Evolutionary conservation across 2,113 vertebrate genomes (phyloP), one percentile per base, ranked within the genome.

Genomic region (Heterochromis multidens): DNA sequence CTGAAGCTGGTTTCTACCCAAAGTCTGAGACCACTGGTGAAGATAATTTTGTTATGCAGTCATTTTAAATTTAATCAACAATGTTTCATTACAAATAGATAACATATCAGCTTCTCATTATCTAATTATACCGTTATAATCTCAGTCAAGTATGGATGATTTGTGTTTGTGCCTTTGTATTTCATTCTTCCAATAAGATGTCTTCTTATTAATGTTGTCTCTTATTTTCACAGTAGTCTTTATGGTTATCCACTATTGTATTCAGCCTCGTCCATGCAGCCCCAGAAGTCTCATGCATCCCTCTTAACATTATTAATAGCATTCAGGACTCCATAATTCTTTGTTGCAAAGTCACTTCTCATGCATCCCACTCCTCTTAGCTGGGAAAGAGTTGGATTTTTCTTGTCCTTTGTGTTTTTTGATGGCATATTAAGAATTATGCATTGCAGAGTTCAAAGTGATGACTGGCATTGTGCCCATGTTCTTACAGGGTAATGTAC

Each of bases 371-470:
- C 52, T 74, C 70, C 46, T 33, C 19, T 54, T 19, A 33, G 19
- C 70, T 9, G 5, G 70, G 49, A 52, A 54, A 54, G 52, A 2
- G 1, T 29, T 21, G 0, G 21, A 17, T 74, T 74, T 54, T 8
- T 33, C 27, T 54, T 74, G 70, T 74, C 46, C 21, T 74, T 52
- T 49, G 27, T 54, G 4, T 54, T 31, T 72, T 74, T 33, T 52
- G 27, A 54, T 52, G 70, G 19, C 27, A 54, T 54, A 74, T 54
- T 74, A 52, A 31, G 25, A 52, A 74, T 74, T 74, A 33, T 31
- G 17, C 2, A 74, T 12, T 0, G 46, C 70, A 1, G 0, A 54
- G 27, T 74, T 74, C 27, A 74, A 54, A n/a, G 27, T 74, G 0
- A 3, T 74, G 70, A 74, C 54, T 74, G 70, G 27, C 27, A 74